Percentiles rank a stretch among this genome's conserved stretches.
phyloP scores from a whole-genome alignment of 2,888 invertebrate genomes.

The Chromoteleia sp. region DNA sequence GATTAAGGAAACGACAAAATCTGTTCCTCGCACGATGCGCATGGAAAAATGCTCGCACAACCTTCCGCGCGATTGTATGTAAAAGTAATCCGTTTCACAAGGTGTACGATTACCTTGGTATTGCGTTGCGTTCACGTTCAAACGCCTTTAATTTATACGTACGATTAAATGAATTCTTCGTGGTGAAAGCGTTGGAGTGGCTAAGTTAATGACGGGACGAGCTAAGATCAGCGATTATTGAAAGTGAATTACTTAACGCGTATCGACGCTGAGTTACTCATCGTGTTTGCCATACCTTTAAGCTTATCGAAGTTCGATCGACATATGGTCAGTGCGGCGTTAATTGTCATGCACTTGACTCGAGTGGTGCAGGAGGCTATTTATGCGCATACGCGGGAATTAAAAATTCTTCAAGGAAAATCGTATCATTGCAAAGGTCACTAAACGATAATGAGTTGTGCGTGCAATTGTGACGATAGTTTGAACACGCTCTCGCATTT shows the following conservation, averaged over 20 bases:
- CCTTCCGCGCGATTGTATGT: slow-evolving; percentile 47
- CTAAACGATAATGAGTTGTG: background rate
- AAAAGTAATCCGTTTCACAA: slow-evolving; percentile 51
- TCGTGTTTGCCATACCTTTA: slow-evolving; percentile 43
- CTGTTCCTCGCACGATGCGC: background rate
- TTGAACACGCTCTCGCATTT: no score
- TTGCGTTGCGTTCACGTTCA: slow-evolving; percentile 52
- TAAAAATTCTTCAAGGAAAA: slow-evolving; percentile 4
- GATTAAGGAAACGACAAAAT: slow-evolving; percentile 36
- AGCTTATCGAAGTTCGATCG: slow-evolving; percentile 49
- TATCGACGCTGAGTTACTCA: slow-evolving; percentile 49
- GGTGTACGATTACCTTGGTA: slow-evolving; percentile 56
- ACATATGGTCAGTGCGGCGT: slow-evolving; percentile 23
- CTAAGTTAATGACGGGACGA: slow-evolving; percentile 59
- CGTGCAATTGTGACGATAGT: background rate
- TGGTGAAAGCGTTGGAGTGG: slow-evolving; percentile 63
- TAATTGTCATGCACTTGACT: slow-evolving; percentile 37
- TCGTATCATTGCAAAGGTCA: background rate
- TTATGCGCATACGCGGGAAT: background rate
- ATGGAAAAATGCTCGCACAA: slow-evolving; percentile 29
- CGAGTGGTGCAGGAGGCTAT: slow-evolving; percentile 14
- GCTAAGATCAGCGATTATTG: slow-evolving; percentile 56
- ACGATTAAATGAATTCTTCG: slow-evolving; percentile 65
- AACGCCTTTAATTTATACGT: slow-evolving; percentile 67
- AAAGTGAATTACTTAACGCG: slow-evolving; percentile 67